Percentiles rank a stretch among this genome's conserved stretches.
Conservation (phyloP, 2,113 vertebrate species). For the Probosciger aterrimus region DNA sequence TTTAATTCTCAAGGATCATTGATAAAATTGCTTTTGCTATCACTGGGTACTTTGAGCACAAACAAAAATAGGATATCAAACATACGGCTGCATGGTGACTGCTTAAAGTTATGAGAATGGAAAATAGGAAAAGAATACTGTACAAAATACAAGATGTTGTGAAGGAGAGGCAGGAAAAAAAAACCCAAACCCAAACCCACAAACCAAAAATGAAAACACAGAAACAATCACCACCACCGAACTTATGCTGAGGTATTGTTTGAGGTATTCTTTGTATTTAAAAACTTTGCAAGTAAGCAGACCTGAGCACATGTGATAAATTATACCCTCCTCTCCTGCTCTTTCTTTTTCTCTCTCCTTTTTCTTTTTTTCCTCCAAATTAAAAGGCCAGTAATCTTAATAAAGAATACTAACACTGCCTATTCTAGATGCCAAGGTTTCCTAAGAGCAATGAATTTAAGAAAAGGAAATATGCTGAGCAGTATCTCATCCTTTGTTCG, state of each 20-base stretch:
- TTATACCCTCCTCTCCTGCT: not conserved
- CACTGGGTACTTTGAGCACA: not conserved
- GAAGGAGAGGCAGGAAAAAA: not conserved
- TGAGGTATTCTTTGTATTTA: not conserved
- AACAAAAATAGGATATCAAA: not conserved
- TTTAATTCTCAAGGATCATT: not conserved
- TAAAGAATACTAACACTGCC: not conserved
- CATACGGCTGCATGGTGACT: not conserved
- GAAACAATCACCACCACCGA: not conserved
- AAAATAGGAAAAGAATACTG: not conserved
- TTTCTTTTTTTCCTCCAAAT: not conserved
- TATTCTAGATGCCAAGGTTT: not conserved
- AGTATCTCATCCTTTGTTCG: not conserved
- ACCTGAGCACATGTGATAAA: not conserved
- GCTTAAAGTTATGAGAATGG: not conserved
- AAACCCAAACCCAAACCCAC: not conserved
- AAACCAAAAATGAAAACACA: not conserved
- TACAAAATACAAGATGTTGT: not conserved
- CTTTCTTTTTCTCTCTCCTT: not conserved
- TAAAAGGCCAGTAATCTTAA: not conserved
- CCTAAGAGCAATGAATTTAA: not conserved
- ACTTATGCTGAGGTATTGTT: not conserved
- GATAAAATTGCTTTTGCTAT: not conserved
- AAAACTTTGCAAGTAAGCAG: not conserved
- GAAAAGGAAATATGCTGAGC: not conserved